Percentiles rank a stretch among this genome's conserved stretches.
phyloP scores from a whole-genome alignment of 2,797 vertebrate species.

The Spondyliosoma cantharus region DNA sequence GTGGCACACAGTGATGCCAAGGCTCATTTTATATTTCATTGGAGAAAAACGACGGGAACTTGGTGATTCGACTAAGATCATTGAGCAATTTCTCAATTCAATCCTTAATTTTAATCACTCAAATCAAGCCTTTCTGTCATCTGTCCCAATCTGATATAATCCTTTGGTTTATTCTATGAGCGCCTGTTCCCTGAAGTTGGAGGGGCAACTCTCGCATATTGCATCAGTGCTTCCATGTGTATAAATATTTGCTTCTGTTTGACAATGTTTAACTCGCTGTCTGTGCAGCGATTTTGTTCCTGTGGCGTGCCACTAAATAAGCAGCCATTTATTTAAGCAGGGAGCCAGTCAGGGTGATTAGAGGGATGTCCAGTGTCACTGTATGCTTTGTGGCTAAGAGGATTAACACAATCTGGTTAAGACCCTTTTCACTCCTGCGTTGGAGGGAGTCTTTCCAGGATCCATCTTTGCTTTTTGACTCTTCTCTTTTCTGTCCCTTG shows the following conservation, averaged over 20 bases:
- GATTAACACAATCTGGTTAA: constrained; percentile 83
- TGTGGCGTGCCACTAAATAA: constrained; percentile 56
- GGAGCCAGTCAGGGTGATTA: constrained; percentile 51
- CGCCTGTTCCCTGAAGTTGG: constrained; percentile 4
- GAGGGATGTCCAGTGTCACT: constrained; percentile 66
- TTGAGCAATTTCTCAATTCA: neutral
- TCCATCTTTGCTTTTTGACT: constrained; percentile 66
- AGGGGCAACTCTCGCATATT: constrained; percentile 19
- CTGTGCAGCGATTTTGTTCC: constrained; percentile 2
- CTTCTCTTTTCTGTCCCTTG: constrained; percentile 17
- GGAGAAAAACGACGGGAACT: neutral
- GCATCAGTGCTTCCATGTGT: constrained; percentile 31
- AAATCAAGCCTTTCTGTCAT: neutral
- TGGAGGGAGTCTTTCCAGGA: constrained; percentile 48
- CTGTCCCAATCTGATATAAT: neutral
- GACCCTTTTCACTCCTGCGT: constrained; percentile 64
- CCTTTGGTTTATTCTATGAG: neutral
- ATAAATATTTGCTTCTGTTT: constrained; percentile 69
- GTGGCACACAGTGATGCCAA: neutral
- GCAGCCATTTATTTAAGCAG: constrained; percentile 65
- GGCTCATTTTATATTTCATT: neutral
- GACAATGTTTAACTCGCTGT: constrained; percentile 69
- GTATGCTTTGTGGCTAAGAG: constrained; percentile 74
- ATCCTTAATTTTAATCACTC: neutral
- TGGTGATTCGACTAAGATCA: neutral